phyloP scores from a whole-genome alignment of 2,888 invertebrate species.

The Prosapia bicincta region DNA sequence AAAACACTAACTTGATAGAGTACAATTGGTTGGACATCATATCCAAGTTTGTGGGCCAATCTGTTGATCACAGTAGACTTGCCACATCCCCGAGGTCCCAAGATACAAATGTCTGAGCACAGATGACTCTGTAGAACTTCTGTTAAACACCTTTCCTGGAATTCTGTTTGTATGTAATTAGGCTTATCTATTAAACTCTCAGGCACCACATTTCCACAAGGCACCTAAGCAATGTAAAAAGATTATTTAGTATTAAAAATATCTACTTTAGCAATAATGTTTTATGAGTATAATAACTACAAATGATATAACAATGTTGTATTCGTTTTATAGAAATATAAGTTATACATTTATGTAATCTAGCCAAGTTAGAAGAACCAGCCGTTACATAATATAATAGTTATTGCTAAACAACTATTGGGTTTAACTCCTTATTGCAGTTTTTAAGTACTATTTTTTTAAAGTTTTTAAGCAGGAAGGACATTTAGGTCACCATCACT shows the following conservation, averaged over 20 bases:
- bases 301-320: too few relatives aligned
- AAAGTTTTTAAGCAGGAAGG: too few relatives aligned
- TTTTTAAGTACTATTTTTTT: too few relatives aligned
- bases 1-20: constrained; percentile 76
- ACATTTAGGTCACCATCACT: too few relatives aligned
- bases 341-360: too few relatives aligned
- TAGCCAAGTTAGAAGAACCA: too few relatives aligned
- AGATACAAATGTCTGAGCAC: constrained; percentile 80
- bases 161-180: constrained; percentile 64
- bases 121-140: constrained; percentile 75
- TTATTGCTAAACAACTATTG: too few relatives aligned
- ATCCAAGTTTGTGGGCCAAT: constrained; percentile 71
- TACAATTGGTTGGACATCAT: constrained; percentile 83
- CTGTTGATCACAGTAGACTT: constrained; percentile 79
- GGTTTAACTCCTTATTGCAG: too few relatives aligned
- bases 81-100: constrained; percentile 90
- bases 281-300: not conserved
- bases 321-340: too few relatives aligned
- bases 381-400: too few relatives aligned
- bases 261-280: too few relatives aligned
- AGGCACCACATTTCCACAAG: constrained; percentile 39
- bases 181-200: constrained; percentile 15
- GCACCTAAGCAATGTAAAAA: constrained; percentile 42
- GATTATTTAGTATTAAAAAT: too few relatives aligned
- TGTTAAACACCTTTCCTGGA: constrained; percentile 74